Base-by-base conservation (phyloP, 1,140 invertebrate species). In the Saccostrea cuccullata region DNA sequence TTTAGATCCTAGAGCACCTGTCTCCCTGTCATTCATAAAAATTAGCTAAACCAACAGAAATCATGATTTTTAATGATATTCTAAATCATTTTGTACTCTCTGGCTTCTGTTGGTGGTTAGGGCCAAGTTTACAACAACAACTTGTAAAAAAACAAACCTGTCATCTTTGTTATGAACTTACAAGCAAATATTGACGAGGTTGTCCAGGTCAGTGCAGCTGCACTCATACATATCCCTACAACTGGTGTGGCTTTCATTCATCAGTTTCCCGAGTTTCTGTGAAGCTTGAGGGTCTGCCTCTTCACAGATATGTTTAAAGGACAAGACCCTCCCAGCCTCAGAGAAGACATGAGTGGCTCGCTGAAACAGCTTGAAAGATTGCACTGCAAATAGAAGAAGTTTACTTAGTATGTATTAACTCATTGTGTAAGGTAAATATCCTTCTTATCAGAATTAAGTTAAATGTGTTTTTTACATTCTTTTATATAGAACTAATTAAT, bases 141-240 rank as follows among this genome's bases (percentile, higher is more conserved):
- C 9, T 47, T 8, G 0, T 8, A 47, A 47, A 47, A 47, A 47
- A 47, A 47, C 0, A 47, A 8, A 47, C 47, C 5, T 47, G 47
- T 47, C 9, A 47, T 5, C 13, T 64, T 87, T 64, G 15, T 20
- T 70, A 26, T 58, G 5, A 47, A 92, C 94, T 92, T 91, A 95
- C 95, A 96, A 94, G n/a, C 98, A 98, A 77, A 97, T 94, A 47
- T 97, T 95, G 55, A 99, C 98, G 6, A 99, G 95, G 84, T 95
- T 95, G 95, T 99, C 98, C 86, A 99, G 96, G 91, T 97, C 96
- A 0, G 97, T 96, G 96, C 99, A 98, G 85, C 98, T 99, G 95
- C 99, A 99, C 94, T 99, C 98, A 94, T 99, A 99, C 0, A 98
- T 94, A 83, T 97, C 96, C 85, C 96, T 95, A 47, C 99, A 96